phyloP scores from a whole-genome alignment of 2,113 vertebrate species.

The Zosterops borbonicus region DNA sequence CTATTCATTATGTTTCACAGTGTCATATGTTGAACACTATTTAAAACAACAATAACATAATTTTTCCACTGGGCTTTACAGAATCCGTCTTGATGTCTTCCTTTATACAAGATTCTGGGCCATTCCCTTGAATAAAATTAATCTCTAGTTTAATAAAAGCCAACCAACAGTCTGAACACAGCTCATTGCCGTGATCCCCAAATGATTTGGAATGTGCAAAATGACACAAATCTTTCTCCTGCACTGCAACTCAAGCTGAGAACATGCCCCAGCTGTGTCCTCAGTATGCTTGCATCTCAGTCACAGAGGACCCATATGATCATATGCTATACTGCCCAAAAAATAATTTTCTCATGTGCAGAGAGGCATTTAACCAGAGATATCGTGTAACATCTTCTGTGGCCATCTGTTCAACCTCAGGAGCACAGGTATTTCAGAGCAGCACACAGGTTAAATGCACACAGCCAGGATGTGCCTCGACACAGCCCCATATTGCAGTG shows the following conservation, averaged over 20 bases:
- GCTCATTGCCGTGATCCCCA: not conserved
- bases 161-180: not conserved
- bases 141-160: not conserved
- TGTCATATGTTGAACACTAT: not conserved
- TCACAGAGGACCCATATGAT: constrained; percentile 10
- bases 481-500: not conserved
- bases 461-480: not conserved
- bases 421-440: constrained; percentile 43
- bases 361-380: not conserved
- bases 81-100: not conserved
- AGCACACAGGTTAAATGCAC: not conserved
- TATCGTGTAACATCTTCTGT: not conserved
- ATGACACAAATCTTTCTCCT: not conserved
- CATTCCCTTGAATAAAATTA: not conserved
- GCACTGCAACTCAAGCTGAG: not conserved
- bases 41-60: not conserved
- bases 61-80: not conserved
- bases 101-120: not conserved
- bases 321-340: constrained; percentile 32
- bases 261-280: not conserved
- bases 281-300: not conserved
- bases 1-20: not conserved
- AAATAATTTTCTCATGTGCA: constrained; percentile 18
- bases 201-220: not conserved
- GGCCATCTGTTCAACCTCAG: constrained; percentile 21